phyloP scores from a whole-genome alignment of 1,140 invertebrate genomes.

The Ganaspis sp. region DNA sequence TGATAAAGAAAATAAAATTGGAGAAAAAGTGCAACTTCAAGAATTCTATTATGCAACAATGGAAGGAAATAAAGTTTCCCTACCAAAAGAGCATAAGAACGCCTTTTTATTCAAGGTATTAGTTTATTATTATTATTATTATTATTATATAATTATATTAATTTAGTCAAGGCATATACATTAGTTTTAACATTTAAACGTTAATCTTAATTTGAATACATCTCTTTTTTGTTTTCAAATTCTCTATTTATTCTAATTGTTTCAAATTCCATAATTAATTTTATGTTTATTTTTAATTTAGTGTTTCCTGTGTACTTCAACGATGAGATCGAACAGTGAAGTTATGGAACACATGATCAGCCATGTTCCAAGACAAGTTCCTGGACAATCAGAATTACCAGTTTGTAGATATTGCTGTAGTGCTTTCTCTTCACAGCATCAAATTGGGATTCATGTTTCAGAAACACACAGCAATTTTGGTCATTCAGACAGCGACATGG shows the following conservation, averaged over 20 bases:
- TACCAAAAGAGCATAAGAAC: slow-evolving; percentile 60
- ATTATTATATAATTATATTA: no score
- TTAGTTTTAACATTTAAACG: no score
- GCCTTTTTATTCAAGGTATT: slow-evolving; percentile 64
- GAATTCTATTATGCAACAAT: slow-evolving; percentile 72
- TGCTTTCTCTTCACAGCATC: slow-evolving; percentile 70
- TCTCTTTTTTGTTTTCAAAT: no score
- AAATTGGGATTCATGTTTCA: slow-evolving; percentile 68
- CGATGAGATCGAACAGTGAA: slow-evolving; percentile 76
- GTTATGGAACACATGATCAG: slow-evolving; percentile 83
- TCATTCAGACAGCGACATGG: slow-evolving; percentile 68
- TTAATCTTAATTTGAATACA: no score
- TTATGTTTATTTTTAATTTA: slow-evolving; percentile 42
- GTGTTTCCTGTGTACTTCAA: slow-evolving; percentile 79
- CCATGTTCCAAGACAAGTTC: slow-evolving; percentile 78
- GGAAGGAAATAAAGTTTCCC: slow-evolving; percentile 61
- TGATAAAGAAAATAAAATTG: slow-evolving; percentile 52
- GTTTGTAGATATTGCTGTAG: slow-evolving; percentile 73
- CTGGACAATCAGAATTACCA: slow-evolving; percentile 65
- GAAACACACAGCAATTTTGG: slow-evolving; percentile 73
- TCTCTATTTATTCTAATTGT: no score
- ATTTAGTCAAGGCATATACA: no score
- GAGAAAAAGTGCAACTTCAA: slow-evolving; percentile 63
- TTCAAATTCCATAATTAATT: neutral
- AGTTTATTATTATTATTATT: no score